These are phyloP conservation scores for Philypnodon macrostomus DNA, from an alignment of 2,797 vertebrate species.

Conservation along the genomic window DNA sequence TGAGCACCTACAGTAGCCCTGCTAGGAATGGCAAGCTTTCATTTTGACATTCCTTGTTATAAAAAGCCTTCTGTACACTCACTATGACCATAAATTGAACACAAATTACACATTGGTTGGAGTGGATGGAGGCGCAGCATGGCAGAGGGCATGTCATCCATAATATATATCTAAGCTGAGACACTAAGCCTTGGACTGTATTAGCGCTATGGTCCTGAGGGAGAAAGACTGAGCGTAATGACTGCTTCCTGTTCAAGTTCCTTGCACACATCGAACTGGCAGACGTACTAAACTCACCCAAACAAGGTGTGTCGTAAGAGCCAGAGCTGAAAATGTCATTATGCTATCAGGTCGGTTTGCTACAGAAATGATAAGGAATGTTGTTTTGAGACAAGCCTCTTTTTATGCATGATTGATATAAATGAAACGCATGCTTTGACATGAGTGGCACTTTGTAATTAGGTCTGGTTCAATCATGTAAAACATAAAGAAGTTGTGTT, in stretches of 20 bases:
- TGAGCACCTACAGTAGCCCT: no score
- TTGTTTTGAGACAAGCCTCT: background rate
- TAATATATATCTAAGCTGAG: conserved; percentile 22
- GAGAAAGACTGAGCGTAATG: conserved; percentile 14
- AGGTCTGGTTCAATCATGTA: no score
- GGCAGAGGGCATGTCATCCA: conserved; percentile 6
- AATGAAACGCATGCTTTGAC: background rate
- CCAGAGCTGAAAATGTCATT: conserved; percentile 7
- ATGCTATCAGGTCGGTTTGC: background rate
- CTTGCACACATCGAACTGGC: background rate
- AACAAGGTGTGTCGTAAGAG: conserved; percentile 5
- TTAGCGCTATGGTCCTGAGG: conserved; percentile 7
- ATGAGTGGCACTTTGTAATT: background rate
- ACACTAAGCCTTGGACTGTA: conserved; percentile 5
- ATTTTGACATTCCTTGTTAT: background rate
- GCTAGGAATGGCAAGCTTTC: no score
- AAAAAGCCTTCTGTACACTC: background rate
- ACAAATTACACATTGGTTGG: no score
- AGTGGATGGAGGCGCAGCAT: conserved; percentile 2
- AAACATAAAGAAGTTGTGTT: no score
- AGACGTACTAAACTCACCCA: background rate
- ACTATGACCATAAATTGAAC: background rate
- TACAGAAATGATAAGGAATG: conserved; percentile 3
- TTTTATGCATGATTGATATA: background rate
- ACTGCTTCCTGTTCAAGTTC: conserved; percentile 11